Evolutionary conservation across 2,113 vertebrate species (phyloP).

Genomic region (Ginglymostoma cirratum): DNA sequence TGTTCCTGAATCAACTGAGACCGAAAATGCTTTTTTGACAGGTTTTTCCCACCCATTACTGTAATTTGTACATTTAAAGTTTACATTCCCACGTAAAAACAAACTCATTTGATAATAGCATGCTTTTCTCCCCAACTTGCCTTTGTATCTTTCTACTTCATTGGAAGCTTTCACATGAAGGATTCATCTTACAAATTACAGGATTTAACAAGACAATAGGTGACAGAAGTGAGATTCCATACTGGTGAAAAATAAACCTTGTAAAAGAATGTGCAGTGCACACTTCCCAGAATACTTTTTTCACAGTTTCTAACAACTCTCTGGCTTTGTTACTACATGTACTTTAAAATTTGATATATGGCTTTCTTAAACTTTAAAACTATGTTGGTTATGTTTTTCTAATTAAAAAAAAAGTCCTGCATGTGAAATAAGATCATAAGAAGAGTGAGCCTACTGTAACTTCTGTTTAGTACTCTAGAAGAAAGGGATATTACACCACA

Average conservation of each 20-base stretch:
- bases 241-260: not conserved
- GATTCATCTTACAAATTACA: not conserved
- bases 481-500: not conserved
- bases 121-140: not conserved
- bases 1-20: not conserved
- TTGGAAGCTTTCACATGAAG: not conserved
- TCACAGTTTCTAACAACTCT: not conserved
- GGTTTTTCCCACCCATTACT: not conserved
- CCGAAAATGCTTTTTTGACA: not conserved
- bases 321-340: not conserved
- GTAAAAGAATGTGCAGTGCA: not conserved
- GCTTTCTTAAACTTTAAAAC: not conserved
- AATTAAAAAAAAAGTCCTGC: no score
- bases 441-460: not conserved
- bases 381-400: not conserved
- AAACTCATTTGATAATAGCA: not conserved
- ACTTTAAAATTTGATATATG: not conserved
- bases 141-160: not conserved
- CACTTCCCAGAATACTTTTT: not conserved
- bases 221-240: not conserved
- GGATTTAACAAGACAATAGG: not conserved
- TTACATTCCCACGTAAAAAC: not conserved
- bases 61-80: not conserved
- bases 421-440: no score
- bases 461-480: not conserved